Evolutionary conservation across 2,888 invertebrate species (phyloP).

Genomic region (Tenthredo mesomela): DNA sequence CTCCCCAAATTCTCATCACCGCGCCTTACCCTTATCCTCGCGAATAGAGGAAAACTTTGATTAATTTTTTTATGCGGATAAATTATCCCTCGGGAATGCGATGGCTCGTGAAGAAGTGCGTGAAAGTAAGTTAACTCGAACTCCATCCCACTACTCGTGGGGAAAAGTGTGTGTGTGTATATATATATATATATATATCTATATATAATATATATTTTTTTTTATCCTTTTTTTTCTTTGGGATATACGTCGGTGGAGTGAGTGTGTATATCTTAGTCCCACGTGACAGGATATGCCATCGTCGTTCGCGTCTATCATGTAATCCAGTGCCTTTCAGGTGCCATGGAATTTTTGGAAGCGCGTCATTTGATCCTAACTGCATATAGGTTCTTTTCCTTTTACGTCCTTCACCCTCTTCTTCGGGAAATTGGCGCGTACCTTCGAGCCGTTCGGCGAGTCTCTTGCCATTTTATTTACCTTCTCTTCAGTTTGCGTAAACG

Average conservation of each 20-base stretch:
- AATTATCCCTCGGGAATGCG: conserved; percentile 23
- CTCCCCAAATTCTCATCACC: conserved; percentile 22
- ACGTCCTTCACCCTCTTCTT: conserved; percentile 43
- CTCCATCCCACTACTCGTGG: background rate
- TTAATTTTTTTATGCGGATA: conserved; percentile 8
- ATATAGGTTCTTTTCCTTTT: conserved; percentile 52
- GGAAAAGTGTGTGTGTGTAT: too few species aligned
- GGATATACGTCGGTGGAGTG: background rate
- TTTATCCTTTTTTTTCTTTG: background rate
- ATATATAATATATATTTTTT: background rate
- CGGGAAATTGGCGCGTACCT: conserved; percentile 48
- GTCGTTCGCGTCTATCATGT: conserved; percentile 43
- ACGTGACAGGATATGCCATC: background rate
- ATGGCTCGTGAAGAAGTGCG: background rate
- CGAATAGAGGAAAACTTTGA: conserved; percentile 19
- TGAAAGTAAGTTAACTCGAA: conserved; percentile 10
- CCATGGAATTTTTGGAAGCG: conserved; percentile 50
- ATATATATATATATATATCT: background rate
- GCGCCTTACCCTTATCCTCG: background rate
- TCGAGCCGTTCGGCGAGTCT: background rate
- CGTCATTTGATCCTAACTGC: conserved; percentile 57
- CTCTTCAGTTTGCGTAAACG: conserved; percentile 28
- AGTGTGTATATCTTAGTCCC: conserved; percentile 2
- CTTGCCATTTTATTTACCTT: conserved; percentile 38
- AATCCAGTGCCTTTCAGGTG: conserved; percentile 51